Evolutionary conservation across 2,888 invertebrate genomes (phyloP).

Genomic region (Dorcus parallelipipedus): DNA sequence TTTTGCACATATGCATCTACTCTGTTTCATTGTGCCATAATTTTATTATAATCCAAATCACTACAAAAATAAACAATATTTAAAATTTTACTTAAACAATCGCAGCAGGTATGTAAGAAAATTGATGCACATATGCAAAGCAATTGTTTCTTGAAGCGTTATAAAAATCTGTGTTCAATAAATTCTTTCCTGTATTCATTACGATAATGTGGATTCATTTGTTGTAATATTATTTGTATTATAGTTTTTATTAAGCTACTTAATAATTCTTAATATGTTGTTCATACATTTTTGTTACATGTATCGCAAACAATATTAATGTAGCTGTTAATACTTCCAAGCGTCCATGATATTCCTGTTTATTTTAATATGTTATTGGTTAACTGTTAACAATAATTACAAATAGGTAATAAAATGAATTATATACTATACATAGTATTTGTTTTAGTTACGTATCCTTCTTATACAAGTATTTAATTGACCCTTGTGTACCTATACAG

Average conservation of each 20-base stretch:
- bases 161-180: constrained; percentile 11
- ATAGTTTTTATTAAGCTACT: constrained; percentile 14
- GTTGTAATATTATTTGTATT: constrained; percentile 5
- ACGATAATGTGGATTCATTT: constrained; percentile 1
- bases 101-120: neutral
- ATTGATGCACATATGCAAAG: constrained; percentile 12
- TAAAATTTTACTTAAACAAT: too few relatives aligned
- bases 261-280: constrained; percentile 15
- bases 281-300: constrained; percentile 16
- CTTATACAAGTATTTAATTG: too few relatives aligned
- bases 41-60: constrained; percentile 7
- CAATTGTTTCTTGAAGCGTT: constrained; percentile 4
- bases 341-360: constrained; percentile 29
- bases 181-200: constrained; percentile 1
- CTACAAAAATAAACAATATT: neutral
- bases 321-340: constrained; percentile 27
- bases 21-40: constrained; percentile 9
- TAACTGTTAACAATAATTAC: constrained; percentile 30
- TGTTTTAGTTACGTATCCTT: too few relatives aligned
- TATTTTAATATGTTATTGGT: constrained; percentile 29
- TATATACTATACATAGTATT: constrained; percentile 14
- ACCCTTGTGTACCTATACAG: too few relatives aligned
- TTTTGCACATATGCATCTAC: constrained; percentile 14
- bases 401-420: constrained; percentile 30
- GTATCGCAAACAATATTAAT: constrained; percentile 22